Base-by-base conservation (phyloP, 2,113 vertebrate species). In the Passer montanus region DNA sequence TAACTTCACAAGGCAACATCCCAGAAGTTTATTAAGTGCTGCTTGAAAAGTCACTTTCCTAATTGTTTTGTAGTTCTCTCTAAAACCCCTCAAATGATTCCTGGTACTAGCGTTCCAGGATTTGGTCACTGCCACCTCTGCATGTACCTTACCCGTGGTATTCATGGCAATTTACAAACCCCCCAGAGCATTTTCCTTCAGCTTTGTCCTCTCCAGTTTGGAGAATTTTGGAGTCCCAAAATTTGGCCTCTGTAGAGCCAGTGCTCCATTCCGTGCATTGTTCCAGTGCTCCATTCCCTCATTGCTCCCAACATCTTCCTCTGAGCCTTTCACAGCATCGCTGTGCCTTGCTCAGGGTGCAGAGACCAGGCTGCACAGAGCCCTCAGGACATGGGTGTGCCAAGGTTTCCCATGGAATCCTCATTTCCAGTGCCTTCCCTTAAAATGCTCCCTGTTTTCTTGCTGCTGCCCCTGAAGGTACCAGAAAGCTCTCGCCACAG, bases 181-280 rank as follows among this genome's bases (percentile, higher is more conserved):
- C 28, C 28, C 7, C 4, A 9, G 30, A 8, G 24, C 12, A 1
- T 62, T 35, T 46, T 46, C 17, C 15, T 62, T 60, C 11, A 31
- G 15, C 20, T 41, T n/a, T 27, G 9, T 26, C 24, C 24, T 68
- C 13, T 60, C 10, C 30, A 4, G 0, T 9, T 26, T 4, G 30
- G 12, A 39, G 14, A 41, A 41, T 41, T 41, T 41, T 41, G 41
- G 41, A 74, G 5, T 35, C 63, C 10, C 22, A 50, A 4, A 58
- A 19, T 39, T 14, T 47, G 37, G 17, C 20, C n/a, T 43, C 50
- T 69, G 4, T 8, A 33, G 44, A 66, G 37, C 3, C 7, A 8
- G 18, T 7, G 20, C 28, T 70, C 24, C 1, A 0, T 59, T 79
- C 6, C 47, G 15, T 1, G 0, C 0, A 1, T 27, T 9, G 18